A percentile compares a stretch with the other conserved stretches of the same genome.
Evolutionary conservation across 2,797 vertebrate genomes (phyloP).

Genomic region (Varecia variegata): DNA sequence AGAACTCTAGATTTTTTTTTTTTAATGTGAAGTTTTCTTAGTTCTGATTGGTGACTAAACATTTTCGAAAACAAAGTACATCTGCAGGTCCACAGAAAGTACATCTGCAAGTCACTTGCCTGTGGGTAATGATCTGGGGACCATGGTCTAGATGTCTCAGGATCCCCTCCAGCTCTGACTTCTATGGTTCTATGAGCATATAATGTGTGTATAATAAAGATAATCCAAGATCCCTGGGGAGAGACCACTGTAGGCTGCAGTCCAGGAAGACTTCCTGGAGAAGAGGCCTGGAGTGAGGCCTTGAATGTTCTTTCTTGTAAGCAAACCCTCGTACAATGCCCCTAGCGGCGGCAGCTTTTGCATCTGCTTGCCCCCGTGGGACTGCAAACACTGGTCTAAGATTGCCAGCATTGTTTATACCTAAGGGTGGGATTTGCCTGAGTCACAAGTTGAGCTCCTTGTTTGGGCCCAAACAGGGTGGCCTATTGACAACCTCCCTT

Average conservation of each 20-base stretch:
- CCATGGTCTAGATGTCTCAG: not conserved
- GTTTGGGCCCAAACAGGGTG: not conserved
- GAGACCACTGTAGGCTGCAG: not conserved
- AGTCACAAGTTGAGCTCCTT: not conserved
- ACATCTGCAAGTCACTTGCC: not conserved
- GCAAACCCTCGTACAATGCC: not conserved
- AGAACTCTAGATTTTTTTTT: not conserved
- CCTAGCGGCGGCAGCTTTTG: not conserved
- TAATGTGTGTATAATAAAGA: not conserved
- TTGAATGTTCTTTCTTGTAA: not conserved
- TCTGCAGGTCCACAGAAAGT: not conserved
- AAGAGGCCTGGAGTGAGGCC: not conserved
- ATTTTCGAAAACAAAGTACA: not conserved
- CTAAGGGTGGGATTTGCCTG: not conserved
- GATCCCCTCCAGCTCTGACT: not conserved
- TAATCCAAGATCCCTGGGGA: not conserved
- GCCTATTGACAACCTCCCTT: not conserved
- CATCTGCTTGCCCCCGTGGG: not conserved
- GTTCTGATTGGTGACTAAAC: not conserved
- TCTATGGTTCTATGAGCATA: not conserved
- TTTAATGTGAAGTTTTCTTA: not conserved
- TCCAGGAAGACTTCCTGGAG: not conserved
- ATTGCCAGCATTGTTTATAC: not conserved
- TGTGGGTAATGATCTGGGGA: not conserved
- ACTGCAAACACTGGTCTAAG: not conserved